Evolutionary conservation across 2,797 vertebrate genomes (phyloP).

Genomic region (Acanthopagrus latus): DNA sequence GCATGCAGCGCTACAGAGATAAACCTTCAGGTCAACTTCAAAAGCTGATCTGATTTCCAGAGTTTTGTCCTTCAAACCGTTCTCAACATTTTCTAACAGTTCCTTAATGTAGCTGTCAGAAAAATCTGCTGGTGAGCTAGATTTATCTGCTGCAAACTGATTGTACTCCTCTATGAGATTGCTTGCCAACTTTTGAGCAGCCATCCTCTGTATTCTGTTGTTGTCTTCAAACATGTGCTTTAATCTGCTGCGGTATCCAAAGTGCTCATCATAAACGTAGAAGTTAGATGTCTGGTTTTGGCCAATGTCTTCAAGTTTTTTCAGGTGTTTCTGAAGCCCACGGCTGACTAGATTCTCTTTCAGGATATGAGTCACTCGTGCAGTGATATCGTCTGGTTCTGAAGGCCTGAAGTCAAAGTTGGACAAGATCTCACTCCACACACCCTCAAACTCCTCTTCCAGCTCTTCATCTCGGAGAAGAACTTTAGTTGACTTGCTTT

Average conservation of each 20-base stretch:
- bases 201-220: conserved; percentile 65
- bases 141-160: conserved; percentile 75
- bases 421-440: conserved; percentile 78
- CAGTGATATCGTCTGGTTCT: conserved; percentile 73
- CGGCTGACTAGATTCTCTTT: conserved; percentile 75
- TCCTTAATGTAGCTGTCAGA: conserved; percentile 80
- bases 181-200: conserved; percentile 71
- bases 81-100: conserved; percentile 80
- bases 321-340: conserved; percentile 75
- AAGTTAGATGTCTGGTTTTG: conserved; percentile 60
- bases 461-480: conserved; percentile 71
- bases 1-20: conserved; percentile 79
- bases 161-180: conserved; percentile 74
- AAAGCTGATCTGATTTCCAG: conserved; percentile 74
- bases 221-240: conserved; percentile 82
- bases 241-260: conserved; percentile 79
- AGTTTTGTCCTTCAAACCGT: conserved; percentile 66
- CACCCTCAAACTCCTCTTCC: conserved; percentile 78
- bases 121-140: conserved; percentile 71
- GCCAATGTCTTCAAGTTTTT: conserved; percentile 56
- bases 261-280: conserved; percentile 75
- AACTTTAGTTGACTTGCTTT: conserved; percentile 63
- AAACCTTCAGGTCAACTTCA: conserved; percentile 83
- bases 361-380: conserved; percentile 71
- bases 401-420: conserved; percentile 75